A percentile compares a stretch with the other conserved stretches of the same genome.
Evolutionary conservation across 2,113 vertebrate species (phyloP).

Genomic region (Scopus umbretta): DNA sequence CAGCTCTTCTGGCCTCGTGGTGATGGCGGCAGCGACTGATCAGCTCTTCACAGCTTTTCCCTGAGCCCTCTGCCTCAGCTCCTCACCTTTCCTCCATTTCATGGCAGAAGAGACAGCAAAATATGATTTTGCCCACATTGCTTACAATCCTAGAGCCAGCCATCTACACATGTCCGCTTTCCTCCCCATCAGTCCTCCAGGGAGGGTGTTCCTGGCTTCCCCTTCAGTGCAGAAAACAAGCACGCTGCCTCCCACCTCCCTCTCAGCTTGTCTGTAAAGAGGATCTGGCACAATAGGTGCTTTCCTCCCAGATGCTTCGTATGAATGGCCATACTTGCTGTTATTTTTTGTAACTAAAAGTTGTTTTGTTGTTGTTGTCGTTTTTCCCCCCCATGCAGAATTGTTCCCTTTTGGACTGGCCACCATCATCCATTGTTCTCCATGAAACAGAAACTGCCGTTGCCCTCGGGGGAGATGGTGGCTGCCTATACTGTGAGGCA

Average conservation of each 20-base stretch:
- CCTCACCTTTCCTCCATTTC: not conserved
- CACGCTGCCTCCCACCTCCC: not conserved
- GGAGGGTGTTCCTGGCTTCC: not conserved
- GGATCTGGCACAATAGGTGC: not conserved
- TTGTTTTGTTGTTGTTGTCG: not conserved
- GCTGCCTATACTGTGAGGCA: constrained; percentile 40
- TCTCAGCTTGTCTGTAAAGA: not conserved
- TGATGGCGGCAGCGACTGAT: not conserved
- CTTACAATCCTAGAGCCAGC: not conserved
- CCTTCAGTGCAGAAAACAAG: not conserved
- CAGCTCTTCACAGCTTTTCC: not conserved
- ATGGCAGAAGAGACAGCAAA: not conserved
- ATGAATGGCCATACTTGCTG: not conserved
- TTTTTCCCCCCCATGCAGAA: not conserved
- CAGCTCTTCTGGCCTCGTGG: not conserved
- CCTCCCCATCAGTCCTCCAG: not conserved
- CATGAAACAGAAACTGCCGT: constrained; percentile 3
- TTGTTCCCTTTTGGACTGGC: constrained; percentile 35
- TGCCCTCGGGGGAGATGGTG: not conserved
- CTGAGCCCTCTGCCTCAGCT: not conserved
- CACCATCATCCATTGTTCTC: constrained; percentile 60
- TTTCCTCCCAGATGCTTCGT: not conserved
- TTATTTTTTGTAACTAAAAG: not conserved
- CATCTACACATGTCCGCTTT: accelerated
- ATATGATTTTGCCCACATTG: not conserved